Evolutionary conservation across 2,797 vertebrate genomes (phyloP), one percentile per base, ranked within the genome.

Genomic region (Aeoliscus strigatus): DNA sequence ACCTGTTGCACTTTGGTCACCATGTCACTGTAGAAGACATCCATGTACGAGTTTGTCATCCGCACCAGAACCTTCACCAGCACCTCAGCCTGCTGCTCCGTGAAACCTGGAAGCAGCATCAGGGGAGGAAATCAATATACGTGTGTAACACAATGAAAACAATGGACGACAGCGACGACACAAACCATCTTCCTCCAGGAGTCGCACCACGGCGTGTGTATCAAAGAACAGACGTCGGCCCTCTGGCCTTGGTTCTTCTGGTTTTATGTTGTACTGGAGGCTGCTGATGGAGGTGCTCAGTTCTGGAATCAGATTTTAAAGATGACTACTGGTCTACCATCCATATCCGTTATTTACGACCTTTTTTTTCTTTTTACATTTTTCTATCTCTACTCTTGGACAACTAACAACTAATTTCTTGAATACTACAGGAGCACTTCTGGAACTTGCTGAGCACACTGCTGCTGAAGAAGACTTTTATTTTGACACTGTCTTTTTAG

Each of bases 1-100:
- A 98, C 96, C 91, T 98, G 96, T 62, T 96, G 92, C 40, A 87
- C 85, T 85, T 98, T 98, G 69, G 92, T 96, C 25, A 95, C 91
- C 93, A 98, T 97, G 67, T 98, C 94, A 31, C 80, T 74, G 42
- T 94, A 93, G 73, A 94, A 66, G 14, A 92, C 28, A 2, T 94
- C 89, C 92, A 94, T 89, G 78, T 93, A 95, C 40, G 85, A 85
- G 50, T 87, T 87, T 4, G 89, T 90, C 66, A 90, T 94, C 82
- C 81, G 92, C 72, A 93, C 63, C 66, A 98, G 66, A 0, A 90
- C 73, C 46, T 88, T 85, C 0, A 97, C 90, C 33, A 97, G 62
- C 39, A 89, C 82, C 70, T 98, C 96, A 2, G 96, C 91, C 66
- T 97, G 94, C 27, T 83, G 85, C 17, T 86, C 79, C 1, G 79